Evolutionary conservation across 2,113 vertebrate genomes (phyloP).

Genomic region (Proteles cristata): DNA sequence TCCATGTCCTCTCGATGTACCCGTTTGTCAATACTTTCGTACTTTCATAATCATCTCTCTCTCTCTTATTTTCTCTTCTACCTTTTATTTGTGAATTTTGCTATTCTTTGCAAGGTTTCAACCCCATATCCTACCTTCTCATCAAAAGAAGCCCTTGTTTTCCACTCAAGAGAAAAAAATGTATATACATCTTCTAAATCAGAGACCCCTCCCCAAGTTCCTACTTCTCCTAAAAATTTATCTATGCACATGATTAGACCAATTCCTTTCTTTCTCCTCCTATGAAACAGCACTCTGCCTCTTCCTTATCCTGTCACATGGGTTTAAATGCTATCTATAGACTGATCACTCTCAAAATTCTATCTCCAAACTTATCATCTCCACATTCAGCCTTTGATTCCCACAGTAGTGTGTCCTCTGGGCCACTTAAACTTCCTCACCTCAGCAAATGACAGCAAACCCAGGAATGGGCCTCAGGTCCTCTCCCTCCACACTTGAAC

Average conservation of each 20-base stretch:
- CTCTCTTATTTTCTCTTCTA: neutral
- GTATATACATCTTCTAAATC: neutral
- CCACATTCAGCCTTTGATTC: neutral
- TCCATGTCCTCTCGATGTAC: neutral
- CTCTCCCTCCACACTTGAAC: neutral
- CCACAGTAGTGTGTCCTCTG: neutral
- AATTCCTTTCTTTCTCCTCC: neutral
- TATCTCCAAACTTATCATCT: neutral
- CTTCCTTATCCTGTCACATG: neutral
- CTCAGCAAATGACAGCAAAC: neutral
- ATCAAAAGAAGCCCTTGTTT: neutral
- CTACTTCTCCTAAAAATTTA: neutral
- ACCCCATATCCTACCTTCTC: neutral
- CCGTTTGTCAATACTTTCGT: conserved; percentile 19
- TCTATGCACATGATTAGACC: neutral
- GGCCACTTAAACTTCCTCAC: neutral
- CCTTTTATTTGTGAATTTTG: conserved; percentile 1
- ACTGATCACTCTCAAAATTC: neutral
- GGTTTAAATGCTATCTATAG: neutral
- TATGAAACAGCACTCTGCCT: neutral
- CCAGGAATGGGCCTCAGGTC: neutral
- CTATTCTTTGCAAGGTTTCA: neutral
- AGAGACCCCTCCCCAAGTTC: neutral
- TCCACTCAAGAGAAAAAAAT: neutral
- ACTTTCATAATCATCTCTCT: neutral